These are phyloP conservation scores for Vanessa tameamea DNA, from an alignment of 1,140 invertebrate genomes.

Conservation along the genomic window DNA sequence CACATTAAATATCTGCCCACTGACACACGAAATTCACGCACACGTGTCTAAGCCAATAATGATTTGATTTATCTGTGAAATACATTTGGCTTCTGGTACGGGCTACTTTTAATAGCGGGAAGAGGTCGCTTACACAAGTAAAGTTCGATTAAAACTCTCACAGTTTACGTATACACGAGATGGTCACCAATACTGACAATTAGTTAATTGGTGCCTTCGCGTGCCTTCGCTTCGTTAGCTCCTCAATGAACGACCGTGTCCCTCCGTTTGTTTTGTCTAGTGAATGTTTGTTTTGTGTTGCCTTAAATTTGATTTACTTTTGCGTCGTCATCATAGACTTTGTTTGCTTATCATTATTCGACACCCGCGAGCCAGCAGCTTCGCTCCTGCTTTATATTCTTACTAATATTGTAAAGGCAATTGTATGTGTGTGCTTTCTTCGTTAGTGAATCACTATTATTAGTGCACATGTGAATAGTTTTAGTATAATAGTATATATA, in stretches of 20 bases:
- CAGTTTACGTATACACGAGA: not conserved
- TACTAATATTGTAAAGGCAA: too few relatives aligned
- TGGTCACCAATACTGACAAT: constrained; percentile 41
- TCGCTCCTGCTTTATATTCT: too few relatives aligned
- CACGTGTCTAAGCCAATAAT: not conserved
- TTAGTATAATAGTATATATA: too few relatives aligned
- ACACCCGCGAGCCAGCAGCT: not conserved
- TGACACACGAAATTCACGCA: too few relatives aligned
- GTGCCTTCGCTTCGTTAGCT: constrained; percentile 43
- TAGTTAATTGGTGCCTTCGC: constrained; percentile 49
- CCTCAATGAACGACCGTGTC: constrained; percentile 29
- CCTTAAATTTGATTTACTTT: constrained; percentile 34
- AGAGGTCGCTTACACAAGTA: not conserved
- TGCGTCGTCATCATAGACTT: constrained; percentile 30
- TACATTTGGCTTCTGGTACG: too few relatives aligned
- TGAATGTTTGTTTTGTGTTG: constrained; percentile 35
- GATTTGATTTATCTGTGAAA: not conserved
- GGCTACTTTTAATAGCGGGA: not conserved
- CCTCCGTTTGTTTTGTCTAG: constrained; percentile 36
- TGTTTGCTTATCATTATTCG: constrained; percentile 12
- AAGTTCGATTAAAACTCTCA: not conserved
- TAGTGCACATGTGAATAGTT: too few relatives aligned
- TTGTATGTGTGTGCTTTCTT: too few relatives aligned
- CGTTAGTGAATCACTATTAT: too few relatives aligned
- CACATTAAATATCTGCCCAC: too few relatives aligned